Evolutionary conservation across 2,888 invertebrate genomes (phyloP).

Genomic region (Nomada hirtipes): DNA sequence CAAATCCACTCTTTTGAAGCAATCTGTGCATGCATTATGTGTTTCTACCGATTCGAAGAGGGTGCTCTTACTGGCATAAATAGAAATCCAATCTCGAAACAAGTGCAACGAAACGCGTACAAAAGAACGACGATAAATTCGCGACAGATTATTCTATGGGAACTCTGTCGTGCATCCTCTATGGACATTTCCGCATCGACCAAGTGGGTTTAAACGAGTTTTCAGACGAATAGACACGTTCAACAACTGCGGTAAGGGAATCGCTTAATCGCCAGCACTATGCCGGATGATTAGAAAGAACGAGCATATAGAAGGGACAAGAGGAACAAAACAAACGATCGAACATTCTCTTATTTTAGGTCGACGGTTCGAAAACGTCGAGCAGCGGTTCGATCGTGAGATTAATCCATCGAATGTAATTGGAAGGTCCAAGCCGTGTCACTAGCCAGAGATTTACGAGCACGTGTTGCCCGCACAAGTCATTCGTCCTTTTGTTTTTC

Average conservation of each 20-base stretch:
- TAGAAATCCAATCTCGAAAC: constrained; percentile 13
- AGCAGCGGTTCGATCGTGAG: constrained; percentile 59
- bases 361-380: constrained; percentile 50
- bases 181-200: not conserved
- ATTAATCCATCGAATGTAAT: constrained; percentile 69
- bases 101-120: not conserved
- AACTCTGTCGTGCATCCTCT: not conserved
- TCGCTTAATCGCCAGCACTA: not conserved
- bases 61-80: not conserved
- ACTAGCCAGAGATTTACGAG: constrained; percentile 56
- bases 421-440: constrained; percentile 60
- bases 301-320: not conserved
- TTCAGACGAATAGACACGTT: constrained; percentile 27
- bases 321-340: constrained; percentile 39
- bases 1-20: not conserved
- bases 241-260: not conserved
- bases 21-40: not conserved
- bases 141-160: constrained; percentile 8
- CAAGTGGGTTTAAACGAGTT: constrained; percentile 23
- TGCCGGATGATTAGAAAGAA: constrained; percentile 33
- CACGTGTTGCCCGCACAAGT: constrained; percentile 33
- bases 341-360: constrained; percentile 23
- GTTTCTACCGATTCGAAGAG: not conserved
- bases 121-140: not conserved
- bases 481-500: constrained; percentile 43